Base-by-base conservation (phyloP, 2,888 invertebrate genomes). In the Drosophila algonquin region DNA sequence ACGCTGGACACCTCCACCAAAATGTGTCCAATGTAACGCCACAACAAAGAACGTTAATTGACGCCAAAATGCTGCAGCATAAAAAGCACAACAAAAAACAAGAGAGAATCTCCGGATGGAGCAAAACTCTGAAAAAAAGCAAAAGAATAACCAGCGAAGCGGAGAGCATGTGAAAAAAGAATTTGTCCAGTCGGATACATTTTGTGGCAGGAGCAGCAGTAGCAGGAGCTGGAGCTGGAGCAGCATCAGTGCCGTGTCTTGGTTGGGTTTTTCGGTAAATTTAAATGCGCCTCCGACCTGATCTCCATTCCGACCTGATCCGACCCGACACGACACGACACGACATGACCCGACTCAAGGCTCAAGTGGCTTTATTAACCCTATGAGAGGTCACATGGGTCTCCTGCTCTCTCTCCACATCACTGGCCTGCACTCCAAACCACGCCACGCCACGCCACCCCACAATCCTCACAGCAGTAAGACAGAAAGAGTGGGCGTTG, bases 31-130 rank as follows among this genome's bases (percentile, higher is more conserved):
- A 91, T 89, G 91, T 90, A 90, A 87, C 91, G 90, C 90, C 91
- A 91, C 91, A 91, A 90, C 90, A 90, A 90, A 90, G 90, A 89
- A 90, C 90, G 90, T 91, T 90, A 90, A 90, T 90, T 90, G 90
- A 90, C 90, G 91, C 87, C 82, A 86, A 90, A 82, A 90, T 87
- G 87, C 77, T 84, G 57, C 53, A 50, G 71, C 65, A 68, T 50
- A 67, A 68, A 77, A 63, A 63, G 62, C 46, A 24, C 24, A 63
- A 30, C 30, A 30, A 30, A 64, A 76, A 72, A 63, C 30, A 44
- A 48, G 40, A 40, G 14, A 7, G 63, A 62, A 70, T 30, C 32
- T 21, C 21, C 58, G 30, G 44, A 5, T 32, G 55, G 30, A 53
- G 55, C 40, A 47, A 59, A 63, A 55, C 40, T 40, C 40, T 51